phyloP scores from a whole-genome alignment of 2,797 vertebrate species.

The Malacoctenus gilli region DNA sequence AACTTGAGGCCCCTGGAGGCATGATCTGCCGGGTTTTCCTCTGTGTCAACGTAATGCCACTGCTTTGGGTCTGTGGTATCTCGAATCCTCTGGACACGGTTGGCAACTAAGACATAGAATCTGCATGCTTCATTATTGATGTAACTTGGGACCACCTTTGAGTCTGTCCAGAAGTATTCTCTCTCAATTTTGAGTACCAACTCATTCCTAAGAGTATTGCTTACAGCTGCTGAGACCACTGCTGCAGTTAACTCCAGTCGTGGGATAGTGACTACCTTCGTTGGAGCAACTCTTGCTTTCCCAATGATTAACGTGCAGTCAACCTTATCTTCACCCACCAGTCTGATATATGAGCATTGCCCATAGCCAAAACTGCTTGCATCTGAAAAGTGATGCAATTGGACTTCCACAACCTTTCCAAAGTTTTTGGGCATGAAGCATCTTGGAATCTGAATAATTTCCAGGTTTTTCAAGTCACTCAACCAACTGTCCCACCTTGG shows the following conservation, averaged over 20 bases:
- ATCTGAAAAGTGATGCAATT: constrained; percentile 17
- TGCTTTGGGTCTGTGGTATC: constrained; percentile 11
- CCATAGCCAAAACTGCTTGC: constrained; percentile 2
- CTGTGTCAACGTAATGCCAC: constrained; percentile 12
- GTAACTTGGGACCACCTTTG: constrained; percentile 5
- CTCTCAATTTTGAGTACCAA: neutral
- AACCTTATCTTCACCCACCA: constrained; percentile 16
- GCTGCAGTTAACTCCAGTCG: constrained; percentile 14
- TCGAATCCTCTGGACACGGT: constrained; percentile 3
- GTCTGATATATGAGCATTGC: constrained; percentile 5
- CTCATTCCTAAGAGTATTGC: constrained; percentile 18
- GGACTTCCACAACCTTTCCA: constrained; percentile 1
- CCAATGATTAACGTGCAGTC: constrained; percentile 26
- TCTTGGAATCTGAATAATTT: constrained; percentile 19
- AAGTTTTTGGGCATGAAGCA: constrained; percentile 1
- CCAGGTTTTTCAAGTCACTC: constrained; percentile 19
- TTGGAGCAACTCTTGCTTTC: constrained; percentile 19
- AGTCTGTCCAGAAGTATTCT: constrained; percentile 16
- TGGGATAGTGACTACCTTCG: constrained; percentile 30
- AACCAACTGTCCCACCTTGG: constrained; percentile 22
- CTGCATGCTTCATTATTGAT: neutral
- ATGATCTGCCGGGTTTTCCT: constrained; percentile 2
- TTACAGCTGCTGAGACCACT: constrained; percentile 5
- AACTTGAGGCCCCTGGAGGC: constrained; percentile 18
- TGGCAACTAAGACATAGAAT: constrained; percentile 23